Percentiles rank a stretch among this genome's conserved stretches.
These are phyloP conservation scores for Falco peregrinus DNA, from an alignment of 2,797 vertebrate genomes.

Conservation along the genomic window DNA sequence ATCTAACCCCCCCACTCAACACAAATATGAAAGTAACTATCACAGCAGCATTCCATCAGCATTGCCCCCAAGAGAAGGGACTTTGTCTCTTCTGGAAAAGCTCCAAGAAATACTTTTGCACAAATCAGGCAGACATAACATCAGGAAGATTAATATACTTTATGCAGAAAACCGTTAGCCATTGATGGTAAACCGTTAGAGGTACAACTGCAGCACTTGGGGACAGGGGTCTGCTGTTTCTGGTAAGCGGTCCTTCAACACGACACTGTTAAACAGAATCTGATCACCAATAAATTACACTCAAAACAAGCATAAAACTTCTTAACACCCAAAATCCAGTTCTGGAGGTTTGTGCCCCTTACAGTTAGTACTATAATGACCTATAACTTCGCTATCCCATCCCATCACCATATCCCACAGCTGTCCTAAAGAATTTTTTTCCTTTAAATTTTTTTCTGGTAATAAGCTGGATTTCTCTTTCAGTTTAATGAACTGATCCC, in stretches of 20 bases:
- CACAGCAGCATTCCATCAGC: not conserved
- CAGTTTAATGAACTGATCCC: not conserved
- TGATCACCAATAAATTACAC: not conserved
- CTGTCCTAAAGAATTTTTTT: not conserved
- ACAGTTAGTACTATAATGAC: not conserved
- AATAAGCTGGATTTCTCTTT: not conserved
- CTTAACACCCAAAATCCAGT: not conserved
- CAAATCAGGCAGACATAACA: not conserved
- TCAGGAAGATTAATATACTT: not conserved
- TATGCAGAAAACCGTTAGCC: not conserved
- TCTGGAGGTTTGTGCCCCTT: not conserved
- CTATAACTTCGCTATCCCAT: not conserved
- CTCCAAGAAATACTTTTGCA: not conserved
- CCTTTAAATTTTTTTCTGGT: not conserved
- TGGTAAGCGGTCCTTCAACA: not conserved
- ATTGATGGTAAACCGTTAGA: not conserved
- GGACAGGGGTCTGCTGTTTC: not conserved
- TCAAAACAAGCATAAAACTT: not conserved
- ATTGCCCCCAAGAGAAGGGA: not conserved
- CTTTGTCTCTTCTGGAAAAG: not conserved
- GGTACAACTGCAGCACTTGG: not conserved
- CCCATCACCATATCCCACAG: too few species aligned
- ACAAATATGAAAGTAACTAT: not conserved
- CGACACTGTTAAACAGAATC: not conserved
- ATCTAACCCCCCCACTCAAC: not conserved